Conservation (phyloP, 2,113 vertebrate species). For the Acinonyx jubatus region DNA sequence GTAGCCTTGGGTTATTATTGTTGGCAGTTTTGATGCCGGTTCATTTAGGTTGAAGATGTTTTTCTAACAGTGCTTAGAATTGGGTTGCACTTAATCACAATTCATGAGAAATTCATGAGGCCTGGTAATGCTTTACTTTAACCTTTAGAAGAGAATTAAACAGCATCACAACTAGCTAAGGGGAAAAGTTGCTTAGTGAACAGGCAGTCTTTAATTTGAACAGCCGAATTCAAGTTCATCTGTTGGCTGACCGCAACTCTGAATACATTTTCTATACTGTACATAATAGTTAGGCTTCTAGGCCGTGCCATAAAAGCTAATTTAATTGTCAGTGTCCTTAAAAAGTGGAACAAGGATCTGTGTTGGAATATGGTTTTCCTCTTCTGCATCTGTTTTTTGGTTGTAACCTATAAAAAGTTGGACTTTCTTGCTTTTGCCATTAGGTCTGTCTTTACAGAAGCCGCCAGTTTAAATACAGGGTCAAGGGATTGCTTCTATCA, state of each 20-base stretch:
- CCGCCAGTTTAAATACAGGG: background rate
- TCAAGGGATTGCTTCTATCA: background rate
- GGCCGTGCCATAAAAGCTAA: background rate
- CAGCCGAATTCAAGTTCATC: background rate
- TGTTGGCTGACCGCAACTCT: background rate
- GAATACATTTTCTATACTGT: background rate
- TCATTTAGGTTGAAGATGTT: constrained; percentile 61
- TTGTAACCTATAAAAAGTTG: background rate
- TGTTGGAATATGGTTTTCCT: background rate
- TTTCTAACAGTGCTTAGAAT: constrained; percentile 71
- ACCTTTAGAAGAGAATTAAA: constrained; percentile 69
- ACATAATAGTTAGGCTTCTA: background rate
- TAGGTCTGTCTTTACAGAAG: background rate
- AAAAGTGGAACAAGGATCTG: background rate
- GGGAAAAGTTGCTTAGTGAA: background rate
- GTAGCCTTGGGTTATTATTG: constrained; percentile 68
- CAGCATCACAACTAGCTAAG: background rate
- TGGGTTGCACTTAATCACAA: constrained; percentile 70
- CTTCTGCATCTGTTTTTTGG: background rate
- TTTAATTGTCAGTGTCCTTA: background rate
- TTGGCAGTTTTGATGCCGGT: constrained; percentile 71
- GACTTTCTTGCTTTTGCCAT: background rate
- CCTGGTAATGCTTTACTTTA: constrained; percentile 69
- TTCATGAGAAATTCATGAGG: constrained; percentile 64
- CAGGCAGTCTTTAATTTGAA: background rate